These are phyloP conservation scores for Ammodytes marinus DNA, from an alignment of 2,113 vertebrate genomes.

Conservation along the genomic window DNA sequence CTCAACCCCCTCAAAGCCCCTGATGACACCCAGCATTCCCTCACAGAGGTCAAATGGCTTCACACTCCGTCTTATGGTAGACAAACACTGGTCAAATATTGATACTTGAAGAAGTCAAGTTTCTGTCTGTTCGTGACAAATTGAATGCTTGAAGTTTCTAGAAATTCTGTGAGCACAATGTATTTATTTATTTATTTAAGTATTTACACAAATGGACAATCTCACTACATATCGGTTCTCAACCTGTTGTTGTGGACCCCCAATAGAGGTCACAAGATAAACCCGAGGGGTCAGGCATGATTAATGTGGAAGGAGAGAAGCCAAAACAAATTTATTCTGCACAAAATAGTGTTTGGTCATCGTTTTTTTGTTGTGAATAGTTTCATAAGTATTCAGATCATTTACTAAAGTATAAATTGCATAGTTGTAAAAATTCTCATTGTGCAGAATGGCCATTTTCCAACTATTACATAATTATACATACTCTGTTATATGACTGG, in stretches of 20 bases:
- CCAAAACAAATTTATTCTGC: background rate
- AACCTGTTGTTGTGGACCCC: background rate
- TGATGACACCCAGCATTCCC: constrained; percentile 62
- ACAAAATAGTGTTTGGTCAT: background rate
- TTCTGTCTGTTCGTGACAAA: background rate
- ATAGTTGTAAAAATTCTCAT: background rate
- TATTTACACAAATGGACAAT: background rate
- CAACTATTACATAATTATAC: background rate
- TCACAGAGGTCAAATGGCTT: constrained; percentile 73
- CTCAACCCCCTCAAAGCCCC: constrained; percentile 53
- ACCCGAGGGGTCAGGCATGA: constrained; percentile 28
- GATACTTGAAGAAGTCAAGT: background rate
- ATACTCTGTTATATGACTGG: background rate
- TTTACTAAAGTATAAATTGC: background rate
- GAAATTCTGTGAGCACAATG: background rate
- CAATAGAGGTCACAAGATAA: constrained; percentile 31
- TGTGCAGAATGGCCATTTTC: background rate
- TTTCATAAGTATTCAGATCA: background rate
- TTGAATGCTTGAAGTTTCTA: background rate
- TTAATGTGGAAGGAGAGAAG: constrained; percentile 26
- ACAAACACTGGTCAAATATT: constrained; percentile 1
- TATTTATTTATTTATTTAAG: background rate
- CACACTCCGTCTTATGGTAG: constrained; percentile 39
- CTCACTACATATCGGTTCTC: background rate
- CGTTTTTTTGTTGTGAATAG: background rate